phyloP scores from a whole-genome alignment of 2,113 vertebrate genomes.

The Ramphastos sulfuratus region DNA sequence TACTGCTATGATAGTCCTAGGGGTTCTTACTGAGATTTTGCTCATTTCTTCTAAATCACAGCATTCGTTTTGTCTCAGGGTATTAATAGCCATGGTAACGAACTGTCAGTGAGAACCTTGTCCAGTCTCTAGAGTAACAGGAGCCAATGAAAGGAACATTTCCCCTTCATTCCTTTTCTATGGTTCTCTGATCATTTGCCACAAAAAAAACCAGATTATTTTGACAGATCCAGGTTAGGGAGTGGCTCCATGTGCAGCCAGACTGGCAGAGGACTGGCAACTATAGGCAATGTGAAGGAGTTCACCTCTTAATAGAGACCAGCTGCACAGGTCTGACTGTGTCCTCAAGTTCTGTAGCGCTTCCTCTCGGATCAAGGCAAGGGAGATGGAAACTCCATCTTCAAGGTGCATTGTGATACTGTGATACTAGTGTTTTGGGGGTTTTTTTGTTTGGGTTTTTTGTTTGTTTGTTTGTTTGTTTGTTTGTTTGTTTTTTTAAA shows the following conservation, averaged over 20 bases:
- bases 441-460: too few species aligned
- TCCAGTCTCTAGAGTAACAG: neutral
- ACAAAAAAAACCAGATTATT: slow-evolving; percentile 2
- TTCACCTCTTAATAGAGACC: neutral
- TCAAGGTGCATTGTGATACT: neutral
- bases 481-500: too few species aligned
- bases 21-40: neutral
- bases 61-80: slow-evolving; percentile 1
- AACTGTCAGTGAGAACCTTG: neutral
- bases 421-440: too few species aligned
- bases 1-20: neutral
- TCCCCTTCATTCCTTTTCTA: neutral
- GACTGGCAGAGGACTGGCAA: neutral
- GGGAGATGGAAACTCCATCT: neutral
- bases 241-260: neutral
- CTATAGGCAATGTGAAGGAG: neutral
- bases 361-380: neutral
- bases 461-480: too few species aligned
- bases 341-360: neutral
- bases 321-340: neutral
- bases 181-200: neutral
- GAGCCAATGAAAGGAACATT: neutral
- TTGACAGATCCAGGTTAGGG: neutral
- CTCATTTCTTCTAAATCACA: neutral
- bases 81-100: slow-evolving; percentile 31